Percentiles rank a stretch among this genome's conserved stretches.
phyloP scores from a whole-genome alignment of 2,888 invertebrate genomes.

The Hypomecis atomaria region DNA sequence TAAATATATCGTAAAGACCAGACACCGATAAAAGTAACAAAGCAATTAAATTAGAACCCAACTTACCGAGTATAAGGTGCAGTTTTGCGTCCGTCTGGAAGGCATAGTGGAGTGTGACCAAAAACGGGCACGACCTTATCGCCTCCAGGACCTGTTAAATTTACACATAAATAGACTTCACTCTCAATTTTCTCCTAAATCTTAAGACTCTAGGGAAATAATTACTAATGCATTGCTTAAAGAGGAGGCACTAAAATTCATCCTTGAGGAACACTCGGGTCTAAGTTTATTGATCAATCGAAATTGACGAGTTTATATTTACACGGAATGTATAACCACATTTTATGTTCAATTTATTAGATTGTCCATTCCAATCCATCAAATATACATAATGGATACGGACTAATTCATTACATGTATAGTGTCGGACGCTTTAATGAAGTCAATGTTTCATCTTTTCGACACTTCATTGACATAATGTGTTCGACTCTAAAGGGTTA shows the following conservation, averaged over 20 bases:
- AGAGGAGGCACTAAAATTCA: slow-evolving; percentile 31
- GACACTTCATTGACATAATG: slow-evolving; percentile 33
- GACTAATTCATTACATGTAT: slow-evolving; percentile 24
- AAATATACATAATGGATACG: slow-evolving; percentile 27
- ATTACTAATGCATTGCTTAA: not conserved
- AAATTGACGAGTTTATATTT: slow-evolving; percentile 5
- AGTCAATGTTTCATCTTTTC: slow-evolving; percentile 28
- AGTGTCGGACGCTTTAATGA: slow-evolving; percentile 34
- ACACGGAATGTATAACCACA: slow-evolving; percentile 9
- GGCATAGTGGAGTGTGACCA: slow-evolving; percentile 98
- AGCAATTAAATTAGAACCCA: slow-evolving; percentile 30
- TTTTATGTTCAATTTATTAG: slow-evolving; percentile 11
- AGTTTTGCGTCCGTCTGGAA: slow-evolving; percentile 99
- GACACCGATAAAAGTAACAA: too few relatives aligned
- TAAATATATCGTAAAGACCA: too few relatives aligned
- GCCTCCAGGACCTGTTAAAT: slow-evolving; percentile 92
- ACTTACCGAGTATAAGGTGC: slow-evolving; percentile 97
- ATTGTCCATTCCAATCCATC: slow-evolving; percentile 6
- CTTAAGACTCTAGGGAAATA: slow-evolving; percentile 2
- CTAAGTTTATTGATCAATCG: slow-evolving; percentile 5
- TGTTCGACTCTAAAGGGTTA: slow-evolving; percentile 14
- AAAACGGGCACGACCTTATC: slow-evolving; percentile 96
- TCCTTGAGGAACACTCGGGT: slow-evolving; percentile 39
- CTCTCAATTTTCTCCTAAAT: slow-evolving; percentile 10
- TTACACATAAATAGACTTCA: slow-evolving; percentile 31